Conservation (phyloP, 2,888 invertebrate species). For the Orchestes rusci region DNA sequence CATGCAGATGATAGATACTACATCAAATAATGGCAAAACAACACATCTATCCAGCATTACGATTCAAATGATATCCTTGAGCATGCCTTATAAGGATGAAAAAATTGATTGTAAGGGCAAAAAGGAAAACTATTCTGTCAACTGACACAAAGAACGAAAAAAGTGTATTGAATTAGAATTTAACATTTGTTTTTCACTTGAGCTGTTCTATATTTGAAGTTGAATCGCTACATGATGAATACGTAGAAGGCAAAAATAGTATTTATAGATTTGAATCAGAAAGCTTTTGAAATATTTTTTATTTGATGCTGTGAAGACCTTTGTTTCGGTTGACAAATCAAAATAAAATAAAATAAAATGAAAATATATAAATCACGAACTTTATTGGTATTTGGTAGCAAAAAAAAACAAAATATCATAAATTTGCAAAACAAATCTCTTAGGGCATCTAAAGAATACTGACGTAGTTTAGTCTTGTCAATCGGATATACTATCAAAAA, state of each 20-base stretch:
- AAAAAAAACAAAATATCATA: slow-evolving; percentile 36
- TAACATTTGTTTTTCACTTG: too few relatives aligned
- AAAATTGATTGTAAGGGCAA: too few relatives aligned
- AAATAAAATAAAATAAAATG: slow-evolving; percentile 7
- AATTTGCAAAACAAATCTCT: slow-evolving; percentile 36
- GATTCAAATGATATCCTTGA: too few relatives aligned
- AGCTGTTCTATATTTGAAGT: too few relatives aligned
- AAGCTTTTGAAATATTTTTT: neutral
- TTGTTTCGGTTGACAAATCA: too few relatives aligned
- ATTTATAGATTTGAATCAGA: too few relatives aligned
- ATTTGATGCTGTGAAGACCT: too few relatives aligned
- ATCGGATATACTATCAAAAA: slow-evolving; percentile 20
- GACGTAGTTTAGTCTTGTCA: slow-evolving; percentile 39
- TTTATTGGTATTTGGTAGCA: slow-evolving; percentile 50
- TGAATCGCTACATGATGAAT: too few relatives aligned
- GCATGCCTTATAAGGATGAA: too few relatives aligned
- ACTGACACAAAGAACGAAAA: too few relatives aligned
- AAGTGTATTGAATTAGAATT: too few relatives aligned
- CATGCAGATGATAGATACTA: slow-evolving; percentile 35
- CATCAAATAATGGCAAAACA: slow-evolving; percentile 36
- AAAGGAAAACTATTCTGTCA: too few relatives aligned
- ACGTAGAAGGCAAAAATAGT: neutral
- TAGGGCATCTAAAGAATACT: slow-evolving; percentile 33
- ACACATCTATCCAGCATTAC: slow-evolving; percentile 24
- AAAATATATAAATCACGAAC: slow-evolving; percentile 43